Evolutionary conservation across 2,797 vertebrate species (phyloP).

Genomic region (Cygnus olor): DNA sequence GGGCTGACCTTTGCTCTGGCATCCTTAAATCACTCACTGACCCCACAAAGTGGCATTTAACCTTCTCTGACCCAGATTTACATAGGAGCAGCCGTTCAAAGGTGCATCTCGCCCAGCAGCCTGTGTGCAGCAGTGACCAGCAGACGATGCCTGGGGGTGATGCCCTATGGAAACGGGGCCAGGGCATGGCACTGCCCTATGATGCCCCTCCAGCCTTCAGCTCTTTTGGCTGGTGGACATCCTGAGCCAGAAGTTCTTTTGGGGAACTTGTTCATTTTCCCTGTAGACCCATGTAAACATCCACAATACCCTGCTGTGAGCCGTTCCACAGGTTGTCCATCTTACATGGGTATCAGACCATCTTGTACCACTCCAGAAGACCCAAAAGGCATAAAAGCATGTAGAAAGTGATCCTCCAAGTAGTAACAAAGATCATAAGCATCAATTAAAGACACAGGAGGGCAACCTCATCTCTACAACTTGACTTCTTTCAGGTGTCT

Average conservation of each 20-base stretch:
- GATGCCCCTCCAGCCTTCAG: neutral
- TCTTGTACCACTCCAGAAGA: neutral
- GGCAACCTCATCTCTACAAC: neutral
- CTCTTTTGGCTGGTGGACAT: neutral
- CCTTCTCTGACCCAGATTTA: neutral
- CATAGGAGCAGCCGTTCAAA: neutral
- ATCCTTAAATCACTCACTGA: neutral
- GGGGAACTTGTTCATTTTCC: neutral
- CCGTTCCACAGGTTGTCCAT: rapidly evolving
- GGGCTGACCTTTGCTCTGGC: neutral
- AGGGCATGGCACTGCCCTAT: rapidly evolving
- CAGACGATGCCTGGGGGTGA: neutral
- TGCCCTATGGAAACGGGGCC: rapidly evolving
- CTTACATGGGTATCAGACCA: no score
- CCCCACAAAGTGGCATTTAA: neutral
- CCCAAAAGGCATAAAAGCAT: rapidly evolving
- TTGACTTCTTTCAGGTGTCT: neutral
- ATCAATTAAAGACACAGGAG: neutral
- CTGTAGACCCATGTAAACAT: rapidly evolving
- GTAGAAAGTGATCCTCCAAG: neutral
- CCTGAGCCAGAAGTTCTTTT: no score
- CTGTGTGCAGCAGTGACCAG: neutral
- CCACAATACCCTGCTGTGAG: neutral
- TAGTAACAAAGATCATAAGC: neutral
- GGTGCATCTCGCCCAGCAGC: neutral